Evolutionary conservation across 2,888 invertebrate genomes (phyloP), one percentile per base, ranked within the genome.

Genomic region (Autographa pulchrina): DNA sequence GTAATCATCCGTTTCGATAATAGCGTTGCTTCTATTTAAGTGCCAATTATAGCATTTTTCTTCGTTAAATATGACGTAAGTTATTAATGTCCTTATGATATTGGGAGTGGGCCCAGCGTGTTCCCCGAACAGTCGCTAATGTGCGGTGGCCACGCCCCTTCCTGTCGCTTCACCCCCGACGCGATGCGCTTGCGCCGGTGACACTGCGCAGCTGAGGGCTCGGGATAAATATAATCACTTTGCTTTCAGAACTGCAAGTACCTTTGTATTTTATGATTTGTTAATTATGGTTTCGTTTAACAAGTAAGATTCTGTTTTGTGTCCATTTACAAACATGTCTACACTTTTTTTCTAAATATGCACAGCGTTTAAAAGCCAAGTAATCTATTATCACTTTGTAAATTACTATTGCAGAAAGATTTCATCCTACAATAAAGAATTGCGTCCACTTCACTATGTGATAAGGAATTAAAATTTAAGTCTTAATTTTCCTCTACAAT

Each of bases 61-160:
- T 52, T 77, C 78, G 70, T 81, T 81, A 74, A 72, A 81, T 72
- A 72, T 80, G 78, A 82, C 84, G 80, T 84, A 65, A 70, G 80
- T 86, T 76, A 84, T 85, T 78, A 83, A 86, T 86, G 84, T 82
- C 69, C 74, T 81, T 79, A 84, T 84, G 87, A 86, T 85, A 80
- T 85, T 81, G 83, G 84, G 82, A 82, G 83, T 78, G 83, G 80
- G 80, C 82, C 77, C 77, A 78, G 82, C 85, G 83, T 86, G 86
- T 83, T 85, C 87, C 77, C 71, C 81, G 88, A 89, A 87, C 83
- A 92, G 87, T 90, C 91, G 93, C 93, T 91, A 93, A 94, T 91
- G 91, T 89, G 87, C 83, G 75, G 80, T 72, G 80, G 80, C 87
- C 91, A 90, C 94, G 94, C 95, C 95, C 88, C 90, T 93, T 95